phyloP scores from a whole-genome alignment of 2,113 vertebrate species.

The Apteryx owenii region DNA sequence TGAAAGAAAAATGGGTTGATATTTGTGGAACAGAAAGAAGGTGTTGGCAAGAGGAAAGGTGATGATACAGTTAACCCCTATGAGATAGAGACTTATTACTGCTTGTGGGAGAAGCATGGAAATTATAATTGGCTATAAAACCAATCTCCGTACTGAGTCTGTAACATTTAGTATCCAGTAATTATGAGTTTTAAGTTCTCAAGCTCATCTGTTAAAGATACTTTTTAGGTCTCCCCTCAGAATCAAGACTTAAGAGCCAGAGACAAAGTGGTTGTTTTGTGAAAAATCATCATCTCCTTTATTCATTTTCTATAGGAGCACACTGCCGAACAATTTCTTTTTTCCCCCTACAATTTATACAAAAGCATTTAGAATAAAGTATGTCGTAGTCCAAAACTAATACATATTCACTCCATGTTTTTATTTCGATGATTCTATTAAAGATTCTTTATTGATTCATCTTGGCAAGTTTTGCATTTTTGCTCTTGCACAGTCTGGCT shows the following conservation, averaged over 20 bases:
- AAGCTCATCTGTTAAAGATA: neutral
- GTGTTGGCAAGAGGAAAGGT: neutral
- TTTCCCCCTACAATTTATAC: neutral
- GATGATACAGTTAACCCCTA: neutral
- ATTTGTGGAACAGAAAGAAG: neutral
- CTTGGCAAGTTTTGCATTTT: neutral
- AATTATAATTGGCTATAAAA: neutral
- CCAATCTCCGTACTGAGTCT: neutral
- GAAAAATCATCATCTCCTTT: neutral
- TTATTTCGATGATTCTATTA: neutral
- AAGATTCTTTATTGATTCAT: fast-evolving
- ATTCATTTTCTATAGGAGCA: neutral
- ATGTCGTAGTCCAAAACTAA: neutral
- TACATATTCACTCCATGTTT: neutral
- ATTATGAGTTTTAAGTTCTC: neutral
- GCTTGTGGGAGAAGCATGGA: neutral
- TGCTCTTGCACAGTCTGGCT: neutral
- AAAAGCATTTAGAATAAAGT: neutral
- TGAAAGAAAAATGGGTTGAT: neutral
- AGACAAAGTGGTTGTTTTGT: neutral
- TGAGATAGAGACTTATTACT: neutral
- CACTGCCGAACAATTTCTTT: neutral
- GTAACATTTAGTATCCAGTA: neutral
- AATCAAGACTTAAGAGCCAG: neutral
- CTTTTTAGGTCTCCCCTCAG: no score